These are phyloP conservation scores for Amaurobius ferox DNA, from an alignment of 2,888 invertebrate species.

Conservation along the genomic window DNA sequence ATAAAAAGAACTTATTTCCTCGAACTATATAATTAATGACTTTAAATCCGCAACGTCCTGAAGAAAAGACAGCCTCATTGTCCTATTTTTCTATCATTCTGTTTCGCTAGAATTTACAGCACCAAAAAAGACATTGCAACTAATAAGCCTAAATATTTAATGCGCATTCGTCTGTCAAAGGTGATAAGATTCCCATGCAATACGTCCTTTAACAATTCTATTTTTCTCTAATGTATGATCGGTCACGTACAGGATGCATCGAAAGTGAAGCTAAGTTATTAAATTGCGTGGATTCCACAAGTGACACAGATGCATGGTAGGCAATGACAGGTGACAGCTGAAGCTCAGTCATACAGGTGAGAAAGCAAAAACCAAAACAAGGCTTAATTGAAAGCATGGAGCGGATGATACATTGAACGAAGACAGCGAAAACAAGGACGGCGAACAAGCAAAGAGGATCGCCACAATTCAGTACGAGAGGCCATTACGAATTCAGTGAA, in stretches of 20 bases:
- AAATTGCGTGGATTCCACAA: background rate
- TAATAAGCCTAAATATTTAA: background rate
- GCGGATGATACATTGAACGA: background rate
- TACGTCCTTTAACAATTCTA: background rate
- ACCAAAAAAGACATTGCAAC: background rate
- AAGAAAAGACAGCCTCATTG: no score
- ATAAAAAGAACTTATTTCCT: no score
- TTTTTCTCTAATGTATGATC: background rate
- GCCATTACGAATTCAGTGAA: constrained; percentile 10
- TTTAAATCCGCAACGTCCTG: no score
- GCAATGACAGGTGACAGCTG: constrained; percentile 12
- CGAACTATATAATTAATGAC: no score
- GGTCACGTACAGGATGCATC: background rate
- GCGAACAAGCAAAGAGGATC: background rate
- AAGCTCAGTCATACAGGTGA: constrained; percentile 1
- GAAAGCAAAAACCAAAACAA: constrained; percentile 10
- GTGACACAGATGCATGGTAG: background rate
- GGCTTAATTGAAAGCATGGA: background rate
- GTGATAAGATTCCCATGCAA: background rate
- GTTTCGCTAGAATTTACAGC: no score
- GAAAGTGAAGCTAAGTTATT: background rate
- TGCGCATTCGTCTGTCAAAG: background rate
- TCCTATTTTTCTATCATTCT: no score
- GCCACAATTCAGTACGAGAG: background rate
- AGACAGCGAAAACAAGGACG: background rate